phyloP scores from a whole-genome alignment of 53 echinoderm and acorn worm species.

The Mesocentrotus franciscanus region DNA sequence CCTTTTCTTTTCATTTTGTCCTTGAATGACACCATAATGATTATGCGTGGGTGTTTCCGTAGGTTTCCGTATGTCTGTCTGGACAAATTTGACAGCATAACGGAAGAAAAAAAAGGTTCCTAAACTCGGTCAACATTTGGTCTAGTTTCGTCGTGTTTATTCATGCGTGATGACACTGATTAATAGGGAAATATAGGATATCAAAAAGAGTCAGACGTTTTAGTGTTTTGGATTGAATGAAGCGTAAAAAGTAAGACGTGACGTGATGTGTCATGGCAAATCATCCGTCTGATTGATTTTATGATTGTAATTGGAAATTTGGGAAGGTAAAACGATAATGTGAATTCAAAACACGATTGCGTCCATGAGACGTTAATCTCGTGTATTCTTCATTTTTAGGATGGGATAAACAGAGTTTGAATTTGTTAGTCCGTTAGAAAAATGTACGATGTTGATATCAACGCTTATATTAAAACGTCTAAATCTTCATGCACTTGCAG shows the following conservation, averaged over 20 bases:
- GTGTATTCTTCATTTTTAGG: no score
- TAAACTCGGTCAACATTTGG: constrained; percentile 11
- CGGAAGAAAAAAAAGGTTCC: background rate
- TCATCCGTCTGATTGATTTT: background rate
- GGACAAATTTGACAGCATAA: background rate
- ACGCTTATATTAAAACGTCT: no score
- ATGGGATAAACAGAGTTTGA: no score
- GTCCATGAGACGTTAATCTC: no score
- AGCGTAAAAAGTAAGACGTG: no score
- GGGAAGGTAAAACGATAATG: no score
- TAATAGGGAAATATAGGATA: background rate
- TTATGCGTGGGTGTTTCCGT: constrained; percentile 17
- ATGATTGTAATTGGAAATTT: no score
- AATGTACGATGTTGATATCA: no score
- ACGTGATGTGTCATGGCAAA: background rate
- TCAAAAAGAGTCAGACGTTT: background rate
- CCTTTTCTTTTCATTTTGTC: background rate
- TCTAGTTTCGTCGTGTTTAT: background rate
- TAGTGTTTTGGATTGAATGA: background rate
- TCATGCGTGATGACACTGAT: background rate
- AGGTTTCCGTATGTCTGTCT: constrained; percentile 10
- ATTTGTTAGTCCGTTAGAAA: no score
- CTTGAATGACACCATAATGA: constrained; percentile 27
- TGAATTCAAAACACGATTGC: no score
- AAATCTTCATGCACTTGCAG: no score